phyloP scores from a whole-genome alignment of 2,888 invertebrate species.

The Kuschelorhynchus macadamiae region DNA sequence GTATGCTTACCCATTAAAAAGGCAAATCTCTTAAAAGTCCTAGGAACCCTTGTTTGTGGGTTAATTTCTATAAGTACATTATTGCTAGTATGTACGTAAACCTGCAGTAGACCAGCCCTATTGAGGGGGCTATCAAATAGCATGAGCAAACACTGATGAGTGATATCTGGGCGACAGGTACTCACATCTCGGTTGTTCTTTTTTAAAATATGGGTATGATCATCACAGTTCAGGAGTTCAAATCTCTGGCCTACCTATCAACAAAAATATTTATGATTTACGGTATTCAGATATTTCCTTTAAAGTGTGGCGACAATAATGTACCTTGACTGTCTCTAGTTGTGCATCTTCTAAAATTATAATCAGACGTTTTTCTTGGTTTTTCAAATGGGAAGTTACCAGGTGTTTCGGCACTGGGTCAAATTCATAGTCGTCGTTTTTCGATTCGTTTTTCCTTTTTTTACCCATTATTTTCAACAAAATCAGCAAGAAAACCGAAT shows the following conservation, averaged over 20 bases:
- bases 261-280: too few relatives aligned
- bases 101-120: slow-evolving; percentile 95
- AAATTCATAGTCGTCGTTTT: slow-evolving; percentile 81
- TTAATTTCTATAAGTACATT: slow-evolving; percentile 96
- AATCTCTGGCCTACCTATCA: slow-evolving; percentile 89
- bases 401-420: slow-evolving; percentile 85
- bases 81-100: slow-evolving; percentile 91
- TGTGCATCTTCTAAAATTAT: slow-evolving; percentile 95
- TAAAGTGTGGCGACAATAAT: too few relatives aligned
- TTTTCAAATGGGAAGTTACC: slow-evolving; percentile 82
- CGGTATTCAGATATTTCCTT: too few relatives aligned
- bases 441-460: slow-evolving; percentile 71
- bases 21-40: slow-evolving; percentile 97
- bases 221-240: slow-evolving; percentile 94
- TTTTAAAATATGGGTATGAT: slow-evolving; percentile 86
- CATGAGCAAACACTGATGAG: slow-evolving; percentile 98
- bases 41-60: slow-evolving; percentile 96
- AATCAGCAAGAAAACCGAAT: too few relatives aligned
- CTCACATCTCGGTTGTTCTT: slow-evolving; percentile 91
- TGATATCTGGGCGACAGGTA: slow-evolving; percentile 94
- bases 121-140: slow-evolving; percentile 97
- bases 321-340: slow-evolving; percentile 94
- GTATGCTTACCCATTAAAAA: slow-evolving; percentile 90
- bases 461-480: slow-evolving; percentile 68
- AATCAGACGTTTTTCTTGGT: slow-evolving; percentile 91